These are phyloP conservation scores for Hormiphora californensis DNA, from an alignment of 37 sponge, comb jelly and placozoan genomes.

Conservation along the genomic window DNA sequence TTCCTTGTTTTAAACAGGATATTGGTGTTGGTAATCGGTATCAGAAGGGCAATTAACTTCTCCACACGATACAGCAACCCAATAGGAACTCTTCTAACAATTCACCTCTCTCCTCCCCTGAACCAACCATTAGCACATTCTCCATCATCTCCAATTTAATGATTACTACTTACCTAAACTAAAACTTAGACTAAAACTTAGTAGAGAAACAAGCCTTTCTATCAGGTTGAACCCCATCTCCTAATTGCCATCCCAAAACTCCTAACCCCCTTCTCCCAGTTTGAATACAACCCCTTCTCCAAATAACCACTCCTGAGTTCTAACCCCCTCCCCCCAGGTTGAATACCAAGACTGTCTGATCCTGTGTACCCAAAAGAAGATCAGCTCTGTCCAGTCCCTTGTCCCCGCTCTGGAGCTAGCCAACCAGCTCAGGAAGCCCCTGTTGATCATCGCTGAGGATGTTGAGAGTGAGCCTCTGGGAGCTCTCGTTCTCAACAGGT, in stretches of 20 bases:
- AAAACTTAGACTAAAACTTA: background rate
- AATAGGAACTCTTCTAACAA: no score
- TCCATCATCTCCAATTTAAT: no score
- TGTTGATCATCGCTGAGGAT: slow-evolving; percentile 92
- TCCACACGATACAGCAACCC: no score
- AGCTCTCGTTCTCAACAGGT: slow-evolving; percentile 91
- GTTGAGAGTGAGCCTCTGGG: slow-evolving; percentile 92
- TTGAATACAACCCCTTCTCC: background rate
- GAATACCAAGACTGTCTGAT: slow-evolving; percentile 87
- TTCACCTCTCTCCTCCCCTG: no score
- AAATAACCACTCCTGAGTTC: background rate
- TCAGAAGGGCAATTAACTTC: no score
- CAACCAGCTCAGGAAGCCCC: slow-evolving; percentile 73
- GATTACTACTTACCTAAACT: background rate
- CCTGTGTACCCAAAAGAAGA: slow-evolving; percentile 87
- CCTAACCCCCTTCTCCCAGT: no score
- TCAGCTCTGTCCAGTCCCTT: slow-evolving; percentile 75
- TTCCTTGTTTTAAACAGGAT: no score
- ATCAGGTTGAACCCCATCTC: background rate
- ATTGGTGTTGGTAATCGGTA: no score
- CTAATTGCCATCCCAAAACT: no score
- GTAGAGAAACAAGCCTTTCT: no score
- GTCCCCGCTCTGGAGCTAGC: slow-evolving; percentile 89
- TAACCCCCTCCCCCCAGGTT: slow-evolving; percentile 40
- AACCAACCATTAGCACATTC: no score